These are phyloP conservation scores for Piscicola geometra DNA, from an alignment of 2,888 invertebrate species.

Conservation along the genomic window DNA sequence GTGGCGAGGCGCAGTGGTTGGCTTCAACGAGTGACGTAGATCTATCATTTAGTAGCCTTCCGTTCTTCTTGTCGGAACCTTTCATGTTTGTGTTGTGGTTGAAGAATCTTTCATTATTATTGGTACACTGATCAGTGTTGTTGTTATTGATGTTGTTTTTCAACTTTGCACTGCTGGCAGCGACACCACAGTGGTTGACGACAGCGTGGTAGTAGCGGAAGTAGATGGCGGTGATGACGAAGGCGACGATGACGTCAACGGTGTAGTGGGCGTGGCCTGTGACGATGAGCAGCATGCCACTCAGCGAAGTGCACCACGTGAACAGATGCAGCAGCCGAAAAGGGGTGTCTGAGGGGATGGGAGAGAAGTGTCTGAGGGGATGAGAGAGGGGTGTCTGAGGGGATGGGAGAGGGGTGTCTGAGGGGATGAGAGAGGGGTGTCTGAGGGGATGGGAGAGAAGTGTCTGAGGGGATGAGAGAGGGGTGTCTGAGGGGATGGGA, in stretches of 20 bases:
- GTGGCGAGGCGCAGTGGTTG: too few relatives aligned
- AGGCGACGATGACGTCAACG: slow-evolving; percentile 97
- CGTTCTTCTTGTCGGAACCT: too few relatives aligned
- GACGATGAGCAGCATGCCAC: slow-evolving; percentile 97
- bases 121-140: neutral
- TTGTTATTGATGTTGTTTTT: slow-evolving; percentile 59
- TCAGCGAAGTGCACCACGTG: slow-evolving; percentile 97
- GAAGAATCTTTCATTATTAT: too few relatives aligned
- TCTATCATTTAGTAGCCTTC: too few relatives aligned
- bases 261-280: slow-evolving; percentile 99
- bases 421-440: neutral
- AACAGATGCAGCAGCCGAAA: slow-evolving; percentile 88
- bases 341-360: slow-evolving; percentile 74
- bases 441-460: too few relatives aligned
- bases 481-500: too few relatives aligned
- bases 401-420: slow-evolving; percentile 50
- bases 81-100: too few relatives aligned
- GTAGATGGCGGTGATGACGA: slow-evolving; percentile 90
- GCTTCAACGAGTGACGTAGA: too few relatives aligned
- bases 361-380: neutral
- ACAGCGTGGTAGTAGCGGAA: slow-evolving; percentile 97
- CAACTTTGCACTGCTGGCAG: too few relatives aligned
- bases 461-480: too few relatives aligned
- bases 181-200: slow-evolving; percentile 91
- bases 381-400: too few relatives aligned